Percentiles rank a stretch among this genome's conserved stretches.
Evolutionary conservation across 2,113 vertebrate genomes (phyloP).

Genomic region (Silurus glanis): DNA sequence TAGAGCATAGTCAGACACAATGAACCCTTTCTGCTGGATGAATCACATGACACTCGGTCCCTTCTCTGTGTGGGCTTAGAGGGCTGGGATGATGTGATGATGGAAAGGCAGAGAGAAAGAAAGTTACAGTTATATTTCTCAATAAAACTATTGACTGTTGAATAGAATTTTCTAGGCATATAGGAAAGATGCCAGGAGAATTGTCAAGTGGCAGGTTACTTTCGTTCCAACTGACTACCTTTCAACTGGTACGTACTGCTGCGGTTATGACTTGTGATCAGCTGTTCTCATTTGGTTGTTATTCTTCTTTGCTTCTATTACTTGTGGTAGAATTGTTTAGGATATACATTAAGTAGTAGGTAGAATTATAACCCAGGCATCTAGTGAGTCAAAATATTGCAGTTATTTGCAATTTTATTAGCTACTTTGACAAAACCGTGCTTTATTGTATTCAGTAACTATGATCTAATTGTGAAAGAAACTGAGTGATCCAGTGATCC

Average conservation of each 20-base stretch:
- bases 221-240: background rate
- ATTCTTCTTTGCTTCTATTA: background rate
- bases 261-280: background rate
- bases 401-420: background rate
- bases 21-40: constrained; percentile 35
- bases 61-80: constrained; percentile 7
- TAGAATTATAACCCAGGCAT: background rate
- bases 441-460: background rate
- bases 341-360: background rate
- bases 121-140: background rate
- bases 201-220: background rate
- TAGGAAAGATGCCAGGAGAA: background rate
- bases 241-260: constrained; percentile 19
- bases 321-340: background rate
- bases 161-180: background rate
- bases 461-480: background rate
- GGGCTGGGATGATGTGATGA: constrained; percentile 17
- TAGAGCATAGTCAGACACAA: constrained; percentile 25
- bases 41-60: constrained; percentile 40
- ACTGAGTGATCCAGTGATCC: background rate
- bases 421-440: background rate
- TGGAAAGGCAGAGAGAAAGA: background rate
- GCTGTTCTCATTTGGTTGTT: background rate
- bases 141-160: background rate
- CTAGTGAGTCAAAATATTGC: background rate